Percentiles rank a stretch among this genome's conserved stretches.
Evolutionary conservation across 1,140 invertebrate genomes (phyloP).

Genomic region (Cyphomyrmex costatus): DNA sequence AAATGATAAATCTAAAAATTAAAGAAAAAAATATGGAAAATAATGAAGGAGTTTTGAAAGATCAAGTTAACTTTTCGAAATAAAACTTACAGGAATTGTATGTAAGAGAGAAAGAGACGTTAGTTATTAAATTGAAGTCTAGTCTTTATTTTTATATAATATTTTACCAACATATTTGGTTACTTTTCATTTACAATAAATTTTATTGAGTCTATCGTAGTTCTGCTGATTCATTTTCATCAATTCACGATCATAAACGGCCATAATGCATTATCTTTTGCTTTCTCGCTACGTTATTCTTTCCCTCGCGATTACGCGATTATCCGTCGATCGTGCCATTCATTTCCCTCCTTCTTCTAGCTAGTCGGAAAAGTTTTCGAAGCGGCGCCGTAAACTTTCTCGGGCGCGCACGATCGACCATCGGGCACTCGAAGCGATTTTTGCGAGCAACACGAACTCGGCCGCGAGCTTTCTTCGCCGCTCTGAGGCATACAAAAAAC

Average conservation of each 20-base stretch:
- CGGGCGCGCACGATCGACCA: constrained; percentile 26
- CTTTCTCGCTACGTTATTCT: constrained; percentile 3
- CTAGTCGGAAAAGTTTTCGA: constrained; percentile 35
- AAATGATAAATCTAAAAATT: too few species aligned
- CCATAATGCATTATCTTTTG: constrained; percentile 28
- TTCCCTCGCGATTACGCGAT: constrained; percentile 6
- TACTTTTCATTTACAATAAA: not conserved
- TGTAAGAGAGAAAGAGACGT: too few species aligned
- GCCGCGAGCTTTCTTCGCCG: constrained; percentile 15
- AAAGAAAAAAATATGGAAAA: too few species aligned
- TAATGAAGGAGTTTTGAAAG: too few species aligned
- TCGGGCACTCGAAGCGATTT: constrained; percentile 40
- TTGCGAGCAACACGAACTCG: constrained; percentile 33
- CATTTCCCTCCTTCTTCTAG: constrained; percentile 22
- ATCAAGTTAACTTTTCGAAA: too few species aligned
- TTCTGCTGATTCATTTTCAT: not conserved
- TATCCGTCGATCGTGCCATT: constrained; percentile 23
- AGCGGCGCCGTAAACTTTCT: constrained; percentile 38
- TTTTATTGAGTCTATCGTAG: not conserved
- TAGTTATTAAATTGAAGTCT: too few species aligned
- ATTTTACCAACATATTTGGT: not conserved
- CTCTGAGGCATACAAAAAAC: constrained; percentile 19
- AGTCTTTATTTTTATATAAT: not conserved
- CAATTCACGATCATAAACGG: not conserved
- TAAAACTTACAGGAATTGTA: too few species aligned